Conservation (phyloP, 1,140 invertebrate species). For the Melipona quadrifasciata region DNA sequence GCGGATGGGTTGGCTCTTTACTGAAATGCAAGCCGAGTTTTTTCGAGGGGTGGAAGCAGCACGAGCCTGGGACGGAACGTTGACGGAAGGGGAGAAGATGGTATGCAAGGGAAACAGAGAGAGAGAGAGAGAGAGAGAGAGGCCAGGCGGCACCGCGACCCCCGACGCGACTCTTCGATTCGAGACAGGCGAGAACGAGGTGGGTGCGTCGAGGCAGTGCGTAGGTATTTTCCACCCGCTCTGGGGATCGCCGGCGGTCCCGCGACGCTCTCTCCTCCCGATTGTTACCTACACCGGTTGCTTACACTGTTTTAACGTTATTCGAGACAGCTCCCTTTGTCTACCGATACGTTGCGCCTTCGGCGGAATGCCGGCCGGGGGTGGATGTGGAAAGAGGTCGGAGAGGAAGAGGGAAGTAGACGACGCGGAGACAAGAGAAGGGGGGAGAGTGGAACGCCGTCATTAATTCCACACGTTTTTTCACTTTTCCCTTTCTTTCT, state of each 20-base stretch:
- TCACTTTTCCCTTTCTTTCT: background rate
- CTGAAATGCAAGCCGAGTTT: constrained; percentile 67
- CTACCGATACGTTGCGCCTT: constrained; percentile 50
- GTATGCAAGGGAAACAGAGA: background rate
- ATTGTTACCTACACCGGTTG: constrained; percentile 51
- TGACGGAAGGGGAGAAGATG: constrained; percentile 10
- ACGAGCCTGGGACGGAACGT: constrained; percentile 5
- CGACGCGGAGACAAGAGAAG: constrained; percentile 18
- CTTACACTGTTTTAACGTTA: constrained; percentile 56
- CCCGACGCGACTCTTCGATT: constrained; percentile 64
- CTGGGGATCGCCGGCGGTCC: constrained; percentile 12
- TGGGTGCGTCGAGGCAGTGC: constrained; percentile 10
- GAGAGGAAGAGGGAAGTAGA: background rate
- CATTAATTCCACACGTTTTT: constrained; percentile 63
- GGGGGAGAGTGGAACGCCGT: constrained; percentile 22
- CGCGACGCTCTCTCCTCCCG: constrained; percentile 34
- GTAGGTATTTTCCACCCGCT: constrained; percentile 57
- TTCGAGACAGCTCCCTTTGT: constrained; percentile 46
- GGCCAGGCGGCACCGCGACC: constrained; percentile 53
- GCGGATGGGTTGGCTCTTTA: constrained; percentile 69
- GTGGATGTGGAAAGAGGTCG: background rate
- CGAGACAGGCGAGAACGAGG: constrained; percentile 47
- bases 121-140: background rate
- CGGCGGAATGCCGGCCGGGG: constrained; percentile 40
- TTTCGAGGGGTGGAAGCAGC: constrained; percentile 42